These are phyloP conservation scores for Apamea epomidion DNA, from an alignment of 2,888 invertebrate genomes.

Conservation along the genomic window DNA sequence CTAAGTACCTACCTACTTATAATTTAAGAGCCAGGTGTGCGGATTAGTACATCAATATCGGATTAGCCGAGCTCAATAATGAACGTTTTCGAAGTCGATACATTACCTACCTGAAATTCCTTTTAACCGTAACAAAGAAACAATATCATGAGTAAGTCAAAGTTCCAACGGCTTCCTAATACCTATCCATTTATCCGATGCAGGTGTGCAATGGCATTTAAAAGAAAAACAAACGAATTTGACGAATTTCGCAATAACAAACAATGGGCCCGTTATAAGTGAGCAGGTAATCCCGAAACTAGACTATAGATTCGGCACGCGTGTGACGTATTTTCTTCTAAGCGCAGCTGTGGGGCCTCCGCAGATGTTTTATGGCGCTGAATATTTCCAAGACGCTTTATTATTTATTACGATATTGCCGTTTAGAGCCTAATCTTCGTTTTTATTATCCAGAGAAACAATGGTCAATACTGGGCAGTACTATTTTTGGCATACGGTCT, in stretches of 20 bases:
- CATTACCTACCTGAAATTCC: constrained; percentile 33
- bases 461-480: constrained; percentile 85
- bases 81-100: constrained; percentile 33
- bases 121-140: constrained; percentile 26
- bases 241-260: constrained; percentile 45
- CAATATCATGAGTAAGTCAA: constrained; percentile 39
- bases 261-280: constrained; percentile 77
- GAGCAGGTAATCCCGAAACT: constrained; percentile 75
- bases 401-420: constrained; percentile 89
- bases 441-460: constrained; percentile 88
- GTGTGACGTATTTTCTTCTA: constrained; percentile 88
- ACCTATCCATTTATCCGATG: constrained; percentile 69
- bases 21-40: constrained; percentile 9
- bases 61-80: constrained; percentile 38
- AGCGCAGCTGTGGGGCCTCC: constrained; percentile 87
- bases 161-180: constrained; percentile 53
- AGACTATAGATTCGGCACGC: constrained; percentile 83
- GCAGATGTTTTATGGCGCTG: constrained; percentile 90
- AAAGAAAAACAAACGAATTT: constrained; percentile 45
- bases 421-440: constrained; percentile 89
- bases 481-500: constrained; percentile 87
- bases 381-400: constrained; percentile 89
- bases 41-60: constrained; percentile 3
- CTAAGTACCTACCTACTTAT: neutral
- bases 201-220: constrained; percentile 79